A percentile compares a stretch with the other conserved stretches of the same genome.
phyloP scores from a whole-genome alignment of 2,797 vertebrate genomes.

The Picus viridis region DNA sequence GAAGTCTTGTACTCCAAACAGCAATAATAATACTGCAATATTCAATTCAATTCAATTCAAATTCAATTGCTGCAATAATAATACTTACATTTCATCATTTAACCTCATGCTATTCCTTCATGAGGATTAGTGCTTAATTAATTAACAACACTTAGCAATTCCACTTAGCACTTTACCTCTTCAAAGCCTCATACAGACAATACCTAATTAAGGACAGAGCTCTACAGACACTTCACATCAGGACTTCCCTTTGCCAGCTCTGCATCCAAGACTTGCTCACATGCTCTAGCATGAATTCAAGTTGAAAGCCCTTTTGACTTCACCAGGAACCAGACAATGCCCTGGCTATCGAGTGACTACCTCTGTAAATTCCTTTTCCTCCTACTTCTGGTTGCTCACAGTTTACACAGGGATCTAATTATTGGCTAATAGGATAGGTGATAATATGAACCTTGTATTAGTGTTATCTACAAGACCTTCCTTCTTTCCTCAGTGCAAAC shows the following conservation, averaged over 20 bases:
- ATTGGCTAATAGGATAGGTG: not conserved
- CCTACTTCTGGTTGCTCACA: not conserved
- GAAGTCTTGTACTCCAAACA: constrained; percentile 22
- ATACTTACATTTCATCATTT: constrained; percentile 69
- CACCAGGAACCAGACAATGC: not conserved
- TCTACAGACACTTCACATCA: constrained; percentile 43
- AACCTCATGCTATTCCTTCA: constrained; percentile 64
- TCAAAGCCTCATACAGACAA: constrained; percentile 43
- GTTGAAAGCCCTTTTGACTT: constrained; percentile 17
- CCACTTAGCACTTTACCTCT: constrained; percentile 64
- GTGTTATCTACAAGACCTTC: constrained; percentile 9
- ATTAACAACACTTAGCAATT: constrained; percentile 70
- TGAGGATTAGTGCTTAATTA: constrained; percentile 68
- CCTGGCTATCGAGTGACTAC: not conserved
- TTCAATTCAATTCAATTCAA: no score
- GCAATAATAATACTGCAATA: no score
- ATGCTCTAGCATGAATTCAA: not conserved
- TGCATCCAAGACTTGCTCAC: not conserved
- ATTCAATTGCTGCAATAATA: constrained; percentile 64
- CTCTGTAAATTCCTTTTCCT: not conserved
- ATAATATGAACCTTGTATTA: constrained; percentile 14
- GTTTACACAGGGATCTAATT: constrained; percentile 16
- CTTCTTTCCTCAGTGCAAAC: not conserved
- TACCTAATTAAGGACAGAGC: constrained; percentile 65
- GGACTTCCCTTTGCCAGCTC: constrained; percentile 39